Percentiles rank a stretch among this genome's conserved stretches.
Conservation (phyloP, 2,888 invertebrate species). For the Rhagophthalmus giganteus region DNA sequence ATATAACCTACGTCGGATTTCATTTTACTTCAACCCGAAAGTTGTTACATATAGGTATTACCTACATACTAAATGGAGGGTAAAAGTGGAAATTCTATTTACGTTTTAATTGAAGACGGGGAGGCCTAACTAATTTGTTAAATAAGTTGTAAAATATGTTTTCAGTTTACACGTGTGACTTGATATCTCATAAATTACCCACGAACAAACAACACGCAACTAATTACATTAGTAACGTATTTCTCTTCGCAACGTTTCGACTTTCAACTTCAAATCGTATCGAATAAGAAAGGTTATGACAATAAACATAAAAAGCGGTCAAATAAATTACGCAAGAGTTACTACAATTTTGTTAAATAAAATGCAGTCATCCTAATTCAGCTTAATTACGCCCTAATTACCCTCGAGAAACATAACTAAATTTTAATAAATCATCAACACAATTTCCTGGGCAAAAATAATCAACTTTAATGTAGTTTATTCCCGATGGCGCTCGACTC, state of each 20-base stretch:
- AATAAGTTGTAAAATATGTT: neutral
- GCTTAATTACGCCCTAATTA: constrained; percentile 36
- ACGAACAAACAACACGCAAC: neutral
- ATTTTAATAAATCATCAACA: constrained; percentile 41
- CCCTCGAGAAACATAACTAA: constrained; percentile 38
- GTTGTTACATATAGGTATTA: too few relatives aligned
- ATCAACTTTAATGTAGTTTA: constrained; percentile 40
- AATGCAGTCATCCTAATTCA: constrained; percentile 24
- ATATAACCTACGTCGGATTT: neutral
- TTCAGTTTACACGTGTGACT: neutral
- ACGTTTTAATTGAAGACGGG: too few relatives aligned
- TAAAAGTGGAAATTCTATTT: too few relatives aligned
- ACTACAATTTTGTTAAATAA: constrained; percentile 18
- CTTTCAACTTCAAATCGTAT: neutral
- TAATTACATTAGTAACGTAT: neutral
- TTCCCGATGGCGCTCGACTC: constrained; percentile 30
- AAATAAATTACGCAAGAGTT: neutral
- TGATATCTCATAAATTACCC: neutral
- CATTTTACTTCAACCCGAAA: neutral
- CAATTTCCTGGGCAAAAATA: constrained; percentile 42
- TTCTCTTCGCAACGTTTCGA: neutral
- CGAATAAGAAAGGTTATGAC: neutral
- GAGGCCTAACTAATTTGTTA: neutral
- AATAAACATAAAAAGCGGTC: neutral
- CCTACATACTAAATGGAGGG: too few relatives aligned